phyloP scores from a whole-genome alignment of 1,140 invertebrate genomes.

The Liolophura sinensis region DNA sequence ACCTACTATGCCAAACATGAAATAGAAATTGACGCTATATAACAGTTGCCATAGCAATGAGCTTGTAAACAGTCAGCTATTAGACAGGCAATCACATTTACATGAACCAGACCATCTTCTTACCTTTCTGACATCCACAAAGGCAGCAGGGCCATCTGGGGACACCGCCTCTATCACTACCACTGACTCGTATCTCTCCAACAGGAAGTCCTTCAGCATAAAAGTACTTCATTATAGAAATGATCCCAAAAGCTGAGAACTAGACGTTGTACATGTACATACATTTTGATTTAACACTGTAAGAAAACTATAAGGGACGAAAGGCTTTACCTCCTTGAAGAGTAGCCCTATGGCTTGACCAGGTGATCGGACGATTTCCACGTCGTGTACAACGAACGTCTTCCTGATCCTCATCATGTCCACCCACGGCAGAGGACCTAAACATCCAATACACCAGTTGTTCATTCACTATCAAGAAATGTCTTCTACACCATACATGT shows the following conservation, averaged over 20 bases:
- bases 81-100: too few relatives aligned
- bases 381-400: constrained; percentile 46
- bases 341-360: constrained; percentile 47
- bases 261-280: too few relatives aligned
- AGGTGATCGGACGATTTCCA: constrained; percentile 42
- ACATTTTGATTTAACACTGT: too few relatives aligned
- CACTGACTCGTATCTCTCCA: constrained; percentile 45
- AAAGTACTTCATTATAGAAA: background rate
- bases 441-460: too few relatives aligned
- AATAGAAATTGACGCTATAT: too few relatives aligned
- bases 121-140: constrained; percentile 70
- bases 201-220: constrained; percentile 24
- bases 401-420: constrained; percentile 39
- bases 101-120: background rate
- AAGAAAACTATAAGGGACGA: too few relatives aligned
- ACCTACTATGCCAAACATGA: too few relatives aligned
- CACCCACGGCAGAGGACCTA: constrained; percentile 30
- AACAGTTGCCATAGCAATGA: too few relatives aligned
- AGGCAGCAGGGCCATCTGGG: constrained; percentile 73
- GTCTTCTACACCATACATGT: too few relatives aligned
- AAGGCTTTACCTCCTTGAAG: constrained; percentile 43
- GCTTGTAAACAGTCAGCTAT: too few relatives aligned
- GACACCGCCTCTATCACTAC: constrained; percentile 79
- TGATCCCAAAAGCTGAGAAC: too few relatives aligned
- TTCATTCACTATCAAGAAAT: too few relatives aligned